Base-by-base conservation (phyloP, 53 echinoderm and acorn worm genomes). In the Luidia sarsii region DNA sequence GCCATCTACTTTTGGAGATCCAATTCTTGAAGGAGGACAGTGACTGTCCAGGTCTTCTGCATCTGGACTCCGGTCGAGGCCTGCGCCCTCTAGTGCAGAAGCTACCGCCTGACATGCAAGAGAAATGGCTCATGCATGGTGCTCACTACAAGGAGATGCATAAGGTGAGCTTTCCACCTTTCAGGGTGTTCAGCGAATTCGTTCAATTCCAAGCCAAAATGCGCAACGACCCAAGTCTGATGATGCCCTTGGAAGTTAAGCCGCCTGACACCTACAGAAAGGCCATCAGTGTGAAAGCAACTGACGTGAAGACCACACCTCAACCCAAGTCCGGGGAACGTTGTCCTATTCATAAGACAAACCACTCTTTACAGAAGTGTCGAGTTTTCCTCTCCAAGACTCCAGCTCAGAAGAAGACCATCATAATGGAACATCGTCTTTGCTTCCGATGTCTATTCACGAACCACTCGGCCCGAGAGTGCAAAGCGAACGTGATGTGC, bases 221-320 rank as follows among this genome's bases (percentile, higher is more conserved):
- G 18, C 64, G 75, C 56, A 74, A 83, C 43, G 88, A 88, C 25
- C 83, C 83, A 11, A 82, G 81, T 20, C 70, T 87, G 35, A 46
- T 4, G 28, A 29, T 57, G 30, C 59, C 59, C 27, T 4, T 2
- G 8, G 59, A 29, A 6, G 24, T 29, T 5, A 57, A 25, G 30
- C 59, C 24, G 21, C 59, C 24, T 5, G 30, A 27, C 59, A 25
- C n/a, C n/a, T n/a, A n/a, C n/a, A n/a, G n/a, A n/a, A n/a, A n/a
- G n/a, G 54, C 54, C 3, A 25, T 53, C 1, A 53, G 7, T 53
- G 54, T 53, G 1, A 53, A 25, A 16, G 22, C 19, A 5, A 53
- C 54, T 2, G 54, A 53, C n/a, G n/a, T n/a, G n/a, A n/a, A 53
- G 54, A 21, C 4, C 19, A 25, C 25, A 9, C 21, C 1, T 1